These are phyloP conservation scores for Sanderia malayensis DNA, from an alignment of 30 jellyfish, hydroid and myxozoan genomes.

Conservation along the genomic window DNA sequence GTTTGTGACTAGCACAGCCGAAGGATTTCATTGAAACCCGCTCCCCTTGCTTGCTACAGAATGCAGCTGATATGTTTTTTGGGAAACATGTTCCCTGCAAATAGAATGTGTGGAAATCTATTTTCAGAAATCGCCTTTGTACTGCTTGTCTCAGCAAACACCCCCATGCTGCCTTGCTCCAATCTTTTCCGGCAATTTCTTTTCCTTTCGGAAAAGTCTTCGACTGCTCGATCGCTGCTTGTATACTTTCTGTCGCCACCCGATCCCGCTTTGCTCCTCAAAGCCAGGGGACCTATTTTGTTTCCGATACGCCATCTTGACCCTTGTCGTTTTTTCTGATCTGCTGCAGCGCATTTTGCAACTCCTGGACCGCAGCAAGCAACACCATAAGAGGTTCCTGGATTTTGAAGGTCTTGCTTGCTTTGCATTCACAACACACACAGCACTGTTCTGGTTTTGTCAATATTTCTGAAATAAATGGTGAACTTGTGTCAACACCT, in stretches of 20 bases:
- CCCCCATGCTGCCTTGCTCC: conserved; percentile 4
- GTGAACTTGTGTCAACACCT: not conserved
- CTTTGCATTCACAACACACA: not conserved
- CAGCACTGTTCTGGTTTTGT: conserved; percentile 1
- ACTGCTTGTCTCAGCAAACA: conserved; percentile 6
- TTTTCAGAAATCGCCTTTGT: no score
- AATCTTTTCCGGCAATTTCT: not conserved
- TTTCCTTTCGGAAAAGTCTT: not conserved
- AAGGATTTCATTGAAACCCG: not conserved
- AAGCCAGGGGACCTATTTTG: not conserved
- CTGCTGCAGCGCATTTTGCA: not conserved
- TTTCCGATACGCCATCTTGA: not conserved
- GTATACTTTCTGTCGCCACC: not conserved
- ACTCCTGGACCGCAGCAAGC: not conserved
- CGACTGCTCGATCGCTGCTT: conserved; percentile 1
- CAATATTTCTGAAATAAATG: not conserved
- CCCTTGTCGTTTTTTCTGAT: not conserved
- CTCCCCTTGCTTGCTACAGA: not conserved
- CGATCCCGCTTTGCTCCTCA: conserved; percentile 5
- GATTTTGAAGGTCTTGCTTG: not conserved
- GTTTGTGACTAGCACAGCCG: not conserved
- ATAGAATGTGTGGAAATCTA: no score
- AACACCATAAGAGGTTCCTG: not conserved
- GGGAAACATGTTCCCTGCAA: not conserved
- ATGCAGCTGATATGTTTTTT: not conserved